A percentile compares a stretch with the other conserved stretches of the same genome.
Evolutionary conservation across 2,888 invertebrate genomes (phyloP).

Genomic region (Sphinx pinastri): DNA sequence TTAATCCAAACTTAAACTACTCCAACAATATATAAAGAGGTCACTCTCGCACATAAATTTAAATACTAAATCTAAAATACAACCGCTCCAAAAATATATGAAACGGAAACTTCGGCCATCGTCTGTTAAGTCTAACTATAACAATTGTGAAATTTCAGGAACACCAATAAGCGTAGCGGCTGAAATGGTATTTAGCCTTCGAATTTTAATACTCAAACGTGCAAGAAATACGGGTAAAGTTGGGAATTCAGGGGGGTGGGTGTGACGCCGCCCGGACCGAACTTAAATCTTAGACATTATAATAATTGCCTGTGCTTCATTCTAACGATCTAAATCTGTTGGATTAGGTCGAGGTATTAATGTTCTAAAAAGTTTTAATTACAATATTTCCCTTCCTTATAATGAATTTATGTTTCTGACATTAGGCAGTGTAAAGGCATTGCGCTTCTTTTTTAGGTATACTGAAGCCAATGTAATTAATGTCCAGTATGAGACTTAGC

Average conservation of each 20-base stretch:
- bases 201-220: constrained; percentile 43
- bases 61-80: not conserved
- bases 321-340: constrained; percentile 1
- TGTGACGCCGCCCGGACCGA: not conserved
- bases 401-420: no score
- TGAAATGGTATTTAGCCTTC: constrained; percentile 32
- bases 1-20: no score
- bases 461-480: no score
- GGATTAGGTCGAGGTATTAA: constrained; percentile 1
- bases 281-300: constrained; percentile 18
- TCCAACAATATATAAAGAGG: no score
- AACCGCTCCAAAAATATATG: not conserved
- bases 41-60: no score
- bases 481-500: no score
- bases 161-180: constrained; percentile 42
- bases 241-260: constrained; percentile 24
- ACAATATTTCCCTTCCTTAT: no score
- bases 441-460: no score
- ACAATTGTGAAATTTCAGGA: constrained; percentile 25
- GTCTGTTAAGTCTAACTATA: constrained; percentile 13
- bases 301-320: constrained; percentile 10
- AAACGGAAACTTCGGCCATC: not conserved
- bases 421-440: no score
- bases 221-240: constrained; percentile 46
- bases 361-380: not conserved